Evolutionary conservation across 2,113 vertebrate genomes (phyloP), one percentile per base, ranked within the genome.

Genomic region (Brachirus orientalis): DNA sequence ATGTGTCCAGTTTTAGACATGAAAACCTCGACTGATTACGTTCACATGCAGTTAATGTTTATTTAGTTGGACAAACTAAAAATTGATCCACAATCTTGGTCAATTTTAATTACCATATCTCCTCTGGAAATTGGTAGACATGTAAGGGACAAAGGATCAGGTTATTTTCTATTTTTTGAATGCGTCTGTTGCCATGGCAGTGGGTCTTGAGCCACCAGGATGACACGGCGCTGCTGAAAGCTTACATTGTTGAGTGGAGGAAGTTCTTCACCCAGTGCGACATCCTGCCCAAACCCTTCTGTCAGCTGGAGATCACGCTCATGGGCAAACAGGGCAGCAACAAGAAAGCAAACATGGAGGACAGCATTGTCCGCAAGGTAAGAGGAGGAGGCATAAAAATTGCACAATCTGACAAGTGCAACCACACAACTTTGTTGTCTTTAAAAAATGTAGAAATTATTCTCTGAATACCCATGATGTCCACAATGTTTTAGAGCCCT

Each of bases 261-360:
- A 99, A 98, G 93, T 93, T 93, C 82, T 94, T 94, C 82, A 94
- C 92, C 0, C 93, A 94, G 73, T 94, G 93, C 5, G 92, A 94
- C 86, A 94, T 94, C 76, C 83, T 94, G 52, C 97, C 97, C 43
- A 99, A 99, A 88, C 97, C 97, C 14, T 99, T 99, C 85, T 99
- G 97, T 86, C 92, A 93, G 86, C 74, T 93, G 69, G 92, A 93
- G 83, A 93, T 98, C 84, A 98, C 97, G 11, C 92, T 99, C 83
- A 96, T 98, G 96, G 97, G 97, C 68, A 99, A 99, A 88, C 97
- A 98, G 84, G 96, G 97, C 85, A 97, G 95, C 92, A 98, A 96
- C 94, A 98, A 98, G 91, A 99, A 99, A 81, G 95, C 97, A 35
- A 98, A 95, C 20, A 94, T 97, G 87, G 97, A 99, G 88, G 97